Evolutionary conservation across 2,113 vertebrate species (phyloP).

Genomic region (Beaufortia kweichowensis): DNA sequence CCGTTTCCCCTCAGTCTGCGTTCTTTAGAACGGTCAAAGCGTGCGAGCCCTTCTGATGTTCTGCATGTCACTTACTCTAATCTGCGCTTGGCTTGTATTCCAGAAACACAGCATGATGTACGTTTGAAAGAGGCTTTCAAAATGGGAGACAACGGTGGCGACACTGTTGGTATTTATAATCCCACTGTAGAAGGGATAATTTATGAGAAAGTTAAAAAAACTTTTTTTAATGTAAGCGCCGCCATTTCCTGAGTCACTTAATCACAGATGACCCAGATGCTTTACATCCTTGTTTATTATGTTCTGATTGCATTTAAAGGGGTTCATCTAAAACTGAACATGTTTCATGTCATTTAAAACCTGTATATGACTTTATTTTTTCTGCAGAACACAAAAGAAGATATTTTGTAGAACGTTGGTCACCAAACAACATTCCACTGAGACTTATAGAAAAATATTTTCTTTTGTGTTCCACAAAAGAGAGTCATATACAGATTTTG

Average conservation of each 20-base stretch:
- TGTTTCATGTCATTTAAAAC: no score
- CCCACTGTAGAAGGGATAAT: background rate
- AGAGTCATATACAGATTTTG: no score
- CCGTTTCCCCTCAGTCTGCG: constrained; percentile 5
- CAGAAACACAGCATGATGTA: background rate
- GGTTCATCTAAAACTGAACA: no score
- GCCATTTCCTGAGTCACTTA: background rate
- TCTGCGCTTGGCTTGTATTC: background rate
- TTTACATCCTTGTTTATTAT: no score
- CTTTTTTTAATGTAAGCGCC: background rate
- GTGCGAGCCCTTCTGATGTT: background rate
- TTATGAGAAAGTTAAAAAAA: background rate
- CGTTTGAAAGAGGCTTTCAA: background rate
- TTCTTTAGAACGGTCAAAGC: background rate
- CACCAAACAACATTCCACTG: no score
- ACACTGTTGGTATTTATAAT: constrained; percentile 8
- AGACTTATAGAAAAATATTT: no score
- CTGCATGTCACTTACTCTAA: background rate
- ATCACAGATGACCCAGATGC: no score
- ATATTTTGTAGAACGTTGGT: no score
- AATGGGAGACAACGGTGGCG: background rate
- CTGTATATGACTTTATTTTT: no score
- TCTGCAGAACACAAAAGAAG: no score
- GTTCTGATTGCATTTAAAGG: no score
- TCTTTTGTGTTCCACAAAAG: no score